Percentiles rank a stretch among this genome's conserved stretches.
phyloP scores from a whole-genome alignment of 92 coral and sea anemone genomes.

The Porites divaricata region DNA sequence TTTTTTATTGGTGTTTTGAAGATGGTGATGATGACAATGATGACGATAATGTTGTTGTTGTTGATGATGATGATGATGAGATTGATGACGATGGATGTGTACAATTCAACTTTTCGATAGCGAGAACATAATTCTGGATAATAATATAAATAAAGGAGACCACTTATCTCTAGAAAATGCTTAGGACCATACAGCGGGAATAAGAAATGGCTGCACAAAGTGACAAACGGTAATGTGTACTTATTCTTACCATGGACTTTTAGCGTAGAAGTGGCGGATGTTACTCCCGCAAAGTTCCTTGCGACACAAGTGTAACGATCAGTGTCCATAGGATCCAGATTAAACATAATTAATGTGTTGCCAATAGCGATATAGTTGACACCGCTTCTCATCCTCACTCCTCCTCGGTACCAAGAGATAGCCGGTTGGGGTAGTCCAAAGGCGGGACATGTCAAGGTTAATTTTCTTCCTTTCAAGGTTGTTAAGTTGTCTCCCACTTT shows the following conservation, averaged over 20 bases:
- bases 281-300: constrained; percentile 74
- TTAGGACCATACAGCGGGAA: too few species aligned
- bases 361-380: constrained; percentile 69
- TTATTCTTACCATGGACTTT: constrained; percentile 78
- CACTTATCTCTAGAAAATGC: too few species aligned
- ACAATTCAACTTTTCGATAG: neutral
- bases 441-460: constrained; percentile 86
- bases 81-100: neutral
- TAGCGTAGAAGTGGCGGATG: constrained; percentile 69
- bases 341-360: constrained; percentile 70
- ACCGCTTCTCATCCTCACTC: constrained; percentile 59
- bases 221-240: too few species aligned
- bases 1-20: too few species aligned
- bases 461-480: constrained; percentile 85
- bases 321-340: constrained; percentile 77
- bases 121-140: neutral
- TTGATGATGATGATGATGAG: neutral
- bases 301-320: constrained; percentile 89
- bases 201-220: neutral
- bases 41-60: too few species aligned
- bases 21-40: too few species aligned
- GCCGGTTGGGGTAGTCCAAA: constrained; percentile 82
- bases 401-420: constrained; percentile 82
- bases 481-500: constrained; percentile 83
- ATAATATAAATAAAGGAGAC: too few species aligned